Evolutionary conservation across 1,140 invertebrate genomes (phyloP), one percentile per base, ranked within the genome.

Genomic region (Cepaea nemoralis): DNA sequence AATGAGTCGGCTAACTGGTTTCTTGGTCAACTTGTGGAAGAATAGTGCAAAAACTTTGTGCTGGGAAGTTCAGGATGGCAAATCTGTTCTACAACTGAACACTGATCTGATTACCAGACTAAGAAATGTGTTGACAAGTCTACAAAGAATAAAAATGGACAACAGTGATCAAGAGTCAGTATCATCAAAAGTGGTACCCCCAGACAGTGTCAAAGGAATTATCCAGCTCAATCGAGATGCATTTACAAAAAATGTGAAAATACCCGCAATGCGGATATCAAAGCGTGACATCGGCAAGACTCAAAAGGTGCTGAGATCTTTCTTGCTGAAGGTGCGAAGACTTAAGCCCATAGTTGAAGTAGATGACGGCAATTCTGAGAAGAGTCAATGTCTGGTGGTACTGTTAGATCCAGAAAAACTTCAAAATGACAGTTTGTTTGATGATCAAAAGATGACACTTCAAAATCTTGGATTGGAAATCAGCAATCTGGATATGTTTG

Each of bases 331-430:
- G 82, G 71, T 87, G 1, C 82, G 66, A n/a, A 74, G 82, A 31
- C 63, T 90, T 2, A 85, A 85, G 70, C 63, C 88, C 45, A 77
- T 90, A 63, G 88, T 83, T 27, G 85, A 86, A 59, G 76, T 88
- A n/a, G 69, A 82, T 63, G 82, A 87, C 48, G 76, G 55, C 69
- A 85, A 88, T 80, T 70, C 69, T 80, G 77, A 84, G 27, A 83
- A 84, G 39, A 89, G 83, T 5, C 79, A 90, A 69, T 93, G 90
- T 89, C 86, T 92, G 59, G n/a, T n/a, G n/a, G 88, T 95, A 50
- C 93, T 94, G 84, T 91, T 98, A 0, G 94, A 97, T 92, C 96
- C 97, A 3, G 86, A 92, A 35, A 92, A 94, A 82, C 90, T 96
- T n/a, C 91, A 91, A 78, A 87, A 88, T 10, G 94, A 94, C 86